Base-by-base conservation (phyloP, 2,888 invertebrate genomes). In the Rhyacophila evoluta region DNA sequence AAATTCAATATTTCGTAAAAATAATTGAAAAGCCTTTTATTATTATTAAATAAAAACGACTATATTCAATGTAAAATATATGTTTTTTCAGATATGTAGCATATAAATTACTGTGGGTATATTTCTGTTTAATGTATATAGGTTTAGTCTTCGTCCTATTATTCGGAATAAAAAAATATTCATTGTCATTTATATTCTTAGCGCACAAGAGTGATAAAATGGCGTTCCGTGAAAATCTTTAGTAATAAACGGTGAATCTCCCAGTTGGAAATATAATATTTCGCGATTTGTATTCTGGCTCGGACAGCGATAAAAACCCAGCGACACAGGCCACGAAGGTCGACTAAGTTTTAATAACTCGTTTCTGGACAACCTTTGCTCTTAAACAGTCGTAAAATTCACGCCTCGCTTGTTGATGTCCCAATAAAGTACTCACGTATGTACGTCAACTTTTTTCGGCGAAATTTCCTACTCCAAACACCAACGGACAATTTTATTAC, bases 341-440 rank as follows among this genome's bases (percentile, higher is more conserved):
- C 77, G 72, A 27, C 72, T 77, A 72, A 77, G 77, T 77, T 77
- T 77, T 77, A 77, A 77, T 79, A 76, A 76, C 72, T 72, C 75
- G 76, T 37, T 77, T 67, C 73, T 39, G 73, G 39, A 33, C 67
- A 72, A 79, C 79, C 72, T 79, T 79, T 76, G 72, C 79, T 79
- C 75, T 79, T 72, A 76, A 75, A 69, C 79, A 79, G 79, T 72
- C 72, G 69, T 79, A 75, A 76, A 79, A 75, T 79, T 76, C 72
- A 73, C 77, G 77, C 77, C 69, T 77, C 73, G 73, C 77, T 28
- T 68, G 73, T 67, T 77, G 77, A 77, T 77, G 67, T 55, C 55
- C 73, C 73, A 55, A 77, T 73, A 73, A 67, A 33, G 69, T 28
- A 72, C 33, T 77, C 69, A 10, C 69, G 33, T 69, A 28, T 69